Percentiles rank a stretch among this genome's conserved stretches.
Conservation (phyloP, 2,797 vertebrate species). For the Prionace glauca region DNA sequence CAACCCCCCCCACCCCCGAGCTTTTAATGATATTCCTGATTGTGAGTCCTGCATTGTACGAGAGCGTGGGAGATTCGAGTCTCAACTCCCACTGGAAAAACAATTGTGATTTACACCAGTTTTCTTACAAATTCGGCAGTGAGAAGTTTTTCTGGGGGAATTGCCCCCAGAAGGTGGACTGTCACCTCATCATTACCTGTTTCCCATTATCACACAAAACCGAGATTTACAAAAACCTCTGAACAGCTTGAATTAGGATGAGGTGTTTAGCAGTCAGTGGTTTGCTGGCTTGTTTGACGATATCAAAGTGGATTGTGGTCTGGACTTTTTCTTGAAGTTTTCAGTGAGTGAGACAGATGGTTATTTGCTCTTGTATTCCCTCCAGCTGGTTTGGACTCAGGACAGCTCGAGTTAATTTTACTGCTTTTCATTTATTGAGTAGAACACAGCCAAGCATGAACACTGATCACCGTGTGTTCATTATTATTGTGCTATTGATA, state of each 20-base stretch:
- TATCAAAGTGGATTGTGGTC: not conserved
- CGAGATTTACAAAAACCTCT: not conserved
- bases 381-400: not conserved
- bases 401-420: not conserved
- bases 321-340: not conserved
- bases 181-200: no score
- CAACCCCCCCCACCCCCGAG: no score
- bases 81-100: no score
- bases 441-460: not conserved
- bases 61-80: no score
- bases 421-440: not conserved
- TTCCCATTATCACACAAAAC: no score
- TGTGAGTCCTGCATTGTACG: no score
- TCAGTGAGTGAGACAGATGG: not conserved
- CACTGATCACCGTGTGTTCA: not conserved
- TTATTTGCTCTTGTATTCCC: not conserved
- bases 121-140: no score
- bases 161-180: no score
- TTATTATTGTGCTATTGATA: not conserved
- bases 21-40: no score
- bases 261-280: not conserved
- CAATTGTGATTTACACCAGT: no score
- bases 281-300: not conserved
- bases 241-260: not conserved
- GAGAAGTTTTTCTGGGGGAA: no score